Base-by-base conservation (phyloP, 2,113 vertebrate species). In the Dromaius novaehollandiae region DNA sequence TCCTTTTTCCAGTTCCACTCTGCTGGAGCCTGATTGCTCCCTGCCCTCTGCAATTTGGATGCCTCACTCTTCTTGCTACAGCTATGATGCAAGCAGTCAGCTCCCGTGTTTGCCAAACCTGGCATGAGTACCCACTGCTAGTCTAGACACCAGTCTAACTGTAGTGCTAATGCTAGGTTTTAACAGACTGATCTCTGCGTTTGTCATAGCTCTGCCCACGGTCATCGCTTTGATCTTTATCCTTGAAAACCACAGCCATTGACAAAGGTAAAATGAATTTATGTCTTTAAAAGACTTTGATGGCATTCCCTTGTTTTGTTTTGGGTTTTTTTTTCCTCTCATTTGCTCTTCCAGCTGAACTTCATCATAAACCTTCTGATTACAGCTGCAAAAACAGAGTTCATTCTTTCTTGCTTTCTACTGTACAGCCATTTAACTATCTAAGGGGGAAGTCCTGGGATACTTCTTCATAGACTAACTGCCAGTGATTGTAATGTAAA, bases 201-300 rank as follows among this genome's bases (percentile, higher is more conserved):
- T 98, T 96, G 96, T 98, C 97, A 98, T 95, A 97, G 96, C 94
- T 98, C 97, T 98, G 98, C 97, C 98, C 97, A 97, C 85, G 58
- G 96, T 97, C 97, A 97, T 95, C 38, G 20, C 98, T 98, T 98
- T 98, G 98, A 98, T 98, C 98, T 98, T 96, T 96, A 98, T 98
- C 98, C 98, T 95, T 93, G 92, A 81, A 98, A 98, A 98, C 98
- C 98, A 96, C 98, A 98, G 96, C 93, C 97, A 98, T 97, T 71
- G 97, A 98, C 97, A 95, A 97, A 98, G 97, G 97, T 97, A 96
- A 96, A 97, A 97, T 95, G 95, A 96, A 97, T 98, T 98, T 97
- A 90, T 96, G 92, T 87, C 92, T 98, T 93, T 94, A 91, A 96
- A 98, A 98, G 95, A 95, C 97, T 97, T 94, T 92, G 91, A 97